Conservation (phyloP, 2,888 invertebrate genomes). For the Drosophila diplacantha region DNA sequence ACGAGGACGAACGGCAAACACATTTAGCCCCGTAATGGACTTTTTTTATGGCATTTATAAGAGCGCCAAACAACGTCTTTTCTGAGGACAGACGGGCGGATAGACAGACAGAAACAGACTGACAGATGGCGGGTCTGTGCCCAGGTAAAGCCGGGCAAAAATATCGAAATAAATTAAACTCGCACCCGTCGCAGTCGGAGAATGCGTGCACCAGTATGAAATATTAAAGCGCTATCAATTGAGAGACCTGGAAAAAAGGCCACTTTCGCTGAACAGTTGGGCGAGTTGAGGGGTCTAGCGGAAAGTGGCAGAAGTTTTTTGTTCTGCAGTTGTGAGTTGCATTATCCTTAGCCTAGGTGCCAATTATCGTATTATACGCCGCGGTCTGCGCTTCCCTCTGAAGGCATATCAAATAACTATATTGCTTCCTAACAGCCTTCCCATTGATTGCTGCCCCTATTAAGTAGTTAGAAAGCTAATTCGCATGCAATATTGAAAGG, state of each 20-base stretch:
- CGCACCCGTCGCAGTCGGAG: constrained; percentile 4
- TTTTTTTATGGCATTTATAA: constrained; percentile 45
- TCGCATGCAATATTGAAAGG: constrained; percentile 1
- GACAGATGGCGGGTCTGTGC: constrained; percentile 7
- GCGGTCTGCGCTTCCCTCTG: background rate
- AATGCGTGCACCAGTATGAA: constrained; percentile 15
- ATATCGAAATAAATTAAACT: constrained; percentile 37
- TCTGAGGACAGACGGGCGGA: constrained; percentile 20
- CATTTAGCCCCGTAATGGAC: constrained; percentile 38
- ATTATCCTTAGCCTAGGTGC: background rate
- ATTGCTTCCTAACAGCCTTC: background rate
- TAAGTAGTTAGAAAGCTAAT: constrained; percentile 4
- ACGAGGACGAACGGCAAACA: constrained; percentile 27
- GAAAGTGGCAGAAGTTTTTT: background rate
- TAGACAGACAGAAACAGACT: constrained; percentile 7
- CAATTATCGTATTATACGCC: background rate
- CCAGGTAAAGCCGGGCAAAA: constrained; percentile 6
- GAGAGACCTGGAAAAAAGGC: background rate
- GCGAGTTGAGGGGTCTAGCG: background rate
- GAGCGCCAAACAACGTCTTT: constrained; percentile 32
- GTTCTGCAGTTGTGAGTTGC: background rate
- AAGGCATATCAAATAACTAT: background rate
- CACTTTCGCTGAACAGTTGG: constrained; percentile 21
- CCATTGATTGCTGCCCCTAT: background rate
- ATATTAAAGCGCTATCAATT: constrained; percentile 26